Percentiles rank a stretch among this genome's conserved stretches.
These are phyloP conservation scores for Chaenocephalus aceratus DNA, from an alignment of 2,113 vertebrate genomes.

Conservation along the genomic window DNA sequence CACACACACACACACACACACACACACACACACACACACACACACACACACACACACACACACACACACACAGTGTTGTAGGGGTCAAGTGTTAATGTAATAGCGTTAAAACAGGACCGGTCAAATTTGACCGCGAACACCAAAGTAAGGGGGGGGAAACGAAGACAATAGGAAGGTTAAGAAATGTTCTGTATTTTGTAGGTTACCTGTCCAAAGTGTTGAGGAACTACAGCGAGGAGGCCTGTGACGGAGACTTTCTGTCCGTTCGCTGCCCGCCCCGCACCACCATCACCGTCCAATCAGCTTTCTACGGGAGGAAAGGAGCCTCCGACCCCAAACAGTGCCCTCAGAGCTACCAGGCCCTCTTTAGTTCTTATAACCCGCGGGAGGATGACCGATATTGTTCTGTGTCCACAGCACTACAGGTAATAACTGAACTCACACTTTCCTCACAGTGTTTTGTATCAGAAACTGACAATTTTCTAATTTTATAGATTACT, in stretches of 20 bases:
- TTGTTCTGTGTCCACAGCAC: conserved; percentile 89
- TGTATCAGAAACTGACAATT: background rate
- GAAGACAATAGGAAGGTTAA: too few relatives aligned
- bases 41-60: too few relatives aligned
- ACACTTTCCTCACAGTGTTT: background rate
- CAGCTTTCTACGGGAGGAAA: conserved; percentile 90
- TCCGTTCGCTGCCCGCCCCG: conserved; percentile 90
- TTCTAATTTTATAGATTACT: background rate
- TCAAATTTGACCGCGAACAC: too few relatives aligned
- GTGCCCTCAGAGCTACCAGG: conserved; percentile 85
- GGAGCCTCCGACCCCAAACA: conserved; percentile 82
- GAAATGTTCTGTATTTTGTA: conserved; percentile 45
- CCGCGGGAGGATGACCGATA: conserved; percentile 83
- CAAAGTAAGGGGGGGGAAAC: too few relatives aligned
- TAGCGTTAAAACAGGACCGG: too few relatives aligned
- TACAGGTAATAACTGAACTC: conserved; percentile 82
- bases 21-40: too few relatives aligned
- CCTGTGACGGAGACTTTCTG: conserved; percentile 91
- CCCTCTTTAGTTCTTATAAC: conserved; percentile 74
- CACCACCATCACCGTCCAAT: conserved; percentile 92
- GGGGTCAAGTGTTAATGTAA: too few relatives aligned
- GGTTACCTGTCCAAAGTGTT: conserved; percentile 89
- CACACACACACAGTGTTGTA: too few relatives aligned
- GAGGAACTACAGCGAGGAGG: conserved; percentile 90
- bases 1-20: too few relatives aligned